Conservation (phyloP, 2,888 invertebrate species). For the Drosophila austrosaltans region DNA sequence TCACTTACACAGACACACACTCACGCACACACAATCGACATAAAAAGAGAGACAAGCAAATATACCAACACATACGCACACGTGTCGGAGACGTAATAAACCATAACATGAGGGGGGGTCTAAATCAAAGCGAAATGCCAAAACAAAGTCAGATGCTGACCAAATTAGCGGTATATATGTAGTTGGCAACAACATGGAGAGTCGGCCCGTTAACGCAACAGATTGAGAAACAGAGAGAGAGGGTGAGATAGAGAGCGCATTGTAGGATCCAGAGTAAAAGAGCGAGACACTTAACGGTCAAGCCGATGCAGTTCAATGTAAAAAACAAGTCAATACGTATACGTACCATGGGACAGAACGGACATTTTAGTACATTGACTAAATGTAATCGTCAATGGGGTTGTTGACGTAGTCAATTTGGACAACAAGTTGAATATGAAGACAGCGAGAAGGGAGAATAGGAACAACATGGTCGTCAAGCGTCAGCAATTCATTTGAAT, state of each 20-base stretch:
- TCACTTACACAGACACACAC: conserved; percentile 42
- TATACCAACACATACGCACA: conserved; percentile 3
- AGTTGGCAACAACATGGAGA: conserved; percentile 40
- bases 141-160: conserved; percentile 67
- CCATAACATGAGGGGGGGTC: conserved; percentile 37
- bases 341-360: conserved; percentile 62
- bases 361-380: conserved; percentile 64
- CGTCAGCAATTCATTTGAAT: conserved; percentile 71
- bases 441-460: conserved; percentile 19
- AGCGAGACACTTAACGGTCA: conserved; percentile 51
- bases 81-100: conserved; percentile 29
- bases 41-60: conserved; percentile 4
- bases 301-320: conserved; percentile 13
- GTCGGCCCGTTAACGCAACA: conserved; percentile 29
- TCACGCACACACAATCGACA: conserved; percentile 13
- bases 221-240: conserved; percentile 33
- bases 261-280: conserved; percentile 22
- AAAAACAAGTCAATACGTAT: conserved; percentile 52
- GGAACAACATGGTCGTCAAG: conserved; percentile 43
- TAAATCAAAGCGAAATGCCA: conserved; percentile 56
- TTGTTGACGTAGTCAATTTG: conserved; percentile 71
- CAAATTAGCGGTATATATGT: conserved; percentile 49
- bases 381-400: conserved; percentile 66
- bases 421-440: conserved; percentile 43
- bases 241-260: conserved; percentile 21